phyloP scores from a whole-genome alignment of 1,140 invertebrate species.

The Procambarus virginalis region DNA sequence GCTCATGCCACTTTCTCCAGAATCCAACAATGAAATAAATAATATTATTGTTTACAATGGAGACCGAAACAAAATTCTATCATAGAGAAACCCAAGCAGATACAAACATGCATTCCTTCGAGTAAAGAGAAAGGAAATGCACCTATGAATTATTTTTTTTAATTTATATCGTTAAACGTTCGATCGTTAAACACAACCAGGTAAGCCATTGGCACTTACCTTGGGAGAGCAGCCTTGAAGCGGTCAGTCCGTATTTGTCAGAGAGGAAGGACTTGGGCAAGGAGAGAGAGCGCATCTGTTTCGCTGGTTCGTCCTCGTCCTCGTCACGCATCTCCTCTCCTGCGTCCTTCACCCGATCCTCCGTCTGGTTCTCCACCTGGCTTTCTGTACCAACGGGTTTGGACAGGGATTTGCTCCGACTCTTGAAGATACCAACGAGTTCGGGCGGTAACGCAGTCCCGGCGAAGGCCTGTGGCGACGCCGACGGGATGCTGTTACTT shows the following conservation, averaged over 20 bases:
- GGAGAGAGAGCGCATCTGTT: conserved; percentile 79
- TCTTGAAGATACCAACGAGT: conserved; percentile 53
- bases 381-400: background rate
- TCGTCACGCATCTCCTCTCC: background rate
- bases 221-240: conserved; percentile 71
- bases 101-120: too few relatives aligned
- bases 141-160: too few relatives aligned
- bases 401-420: conserved; percentile 34
- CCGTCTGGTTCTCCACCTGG: background rate
- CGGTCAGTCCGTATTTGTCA: conserved; percentile 73
- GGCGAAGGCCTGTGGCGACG: conserved; percentile 19
- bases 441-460: conserved; percentile 46
- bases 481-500: conserved; percentile 61
- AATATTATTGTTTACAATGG: too few relatives aligned
- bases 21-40: too few relatives aligned
- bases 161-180: too few relatives aligned
- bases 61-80: too few relatives aligned
- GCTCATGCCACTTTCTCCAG: too few relatives aligned
- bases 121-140: too few relatives aligned
- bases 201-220: conserved; percentile 71
- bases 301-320: conserved; percentile 72
- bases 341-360: background rate
- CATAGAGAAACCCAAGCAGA: too few relatives aligned
- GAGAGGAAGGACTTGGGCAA: conserved; percentile 80
- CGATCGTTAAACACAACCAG: background rate